A percentile compares a stretch with the other conserved stretches of the same genome.
phyloP scores from a whole-genome alignment of 2,888 invertebrate genomes.

The Catonia carolina region DNA sequence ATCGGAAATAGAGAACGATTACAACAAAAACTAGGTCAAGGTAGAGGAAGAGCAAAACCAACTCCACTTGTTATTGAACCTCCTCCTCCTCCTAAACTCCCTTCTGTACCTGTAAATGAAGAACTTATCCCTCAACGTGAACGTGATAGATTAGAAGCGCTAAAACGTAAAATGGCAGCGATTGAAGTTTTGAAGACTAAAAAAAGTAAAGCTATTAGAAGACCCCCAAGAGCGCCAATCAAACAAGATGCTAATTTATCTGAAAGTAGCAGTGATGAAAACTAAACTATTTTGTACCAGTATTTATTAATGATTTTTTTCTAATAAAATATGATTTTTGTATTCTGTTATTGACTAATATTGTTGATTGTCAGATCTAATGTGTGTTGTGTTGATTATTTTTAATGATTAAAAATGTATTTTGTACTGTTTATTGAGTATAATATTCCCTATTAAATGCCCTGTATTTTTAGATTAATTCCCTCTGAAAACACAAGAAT shows the following conservation, averaged over 20 bases:
- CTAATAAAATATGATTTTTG: too few relatives aligned
- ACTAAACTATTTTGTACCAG: constrained; percentile 20
- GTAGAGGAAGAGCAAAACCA: too few relatives aligned
- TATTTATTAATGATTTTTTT: too few relatives aligned
- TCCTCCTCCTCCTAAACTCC: not conserved
- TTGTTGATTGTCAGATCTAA: too few relatives aligned
- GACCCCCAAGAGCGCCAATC: constrained; percentile 17
- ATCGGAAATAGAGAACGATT: not conserved
- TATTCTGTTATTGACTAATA: too few relatives aligned
- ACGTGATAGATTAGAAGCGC: constrained; percentile 54
- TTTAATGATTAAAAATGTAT: too few relatives aligned
- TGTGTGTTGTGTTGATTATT: too few relatives aligned
- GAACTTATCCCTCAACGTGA: constrained; percentile 69
- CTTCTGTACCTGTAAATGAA: constrained; percentile 40
- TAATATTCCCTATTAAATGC: too few relatives aligned
- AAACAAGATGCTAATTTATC: constrained; percentile 54
- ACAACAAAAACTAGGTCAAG: too few relatives aligned
- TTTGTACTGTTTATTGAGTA: too few relatives aligned
- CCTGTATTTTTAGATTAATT: too few relatives aligned
- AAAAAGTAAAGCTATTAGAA: constrained; percentile 41
- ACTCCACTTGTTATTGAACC: not conserved
- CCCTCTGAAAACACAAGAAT: too few relatives aligned
- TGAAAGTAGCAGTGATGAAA: constrained; percentile 55
- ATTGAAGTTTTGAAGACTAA: constrained; percentile 54
- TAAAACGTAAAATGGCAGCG: constrained; percentile 65